Conservation (phyloP, 1,140 invertebrate species). For the Frieseomelitta varia region DNA sequence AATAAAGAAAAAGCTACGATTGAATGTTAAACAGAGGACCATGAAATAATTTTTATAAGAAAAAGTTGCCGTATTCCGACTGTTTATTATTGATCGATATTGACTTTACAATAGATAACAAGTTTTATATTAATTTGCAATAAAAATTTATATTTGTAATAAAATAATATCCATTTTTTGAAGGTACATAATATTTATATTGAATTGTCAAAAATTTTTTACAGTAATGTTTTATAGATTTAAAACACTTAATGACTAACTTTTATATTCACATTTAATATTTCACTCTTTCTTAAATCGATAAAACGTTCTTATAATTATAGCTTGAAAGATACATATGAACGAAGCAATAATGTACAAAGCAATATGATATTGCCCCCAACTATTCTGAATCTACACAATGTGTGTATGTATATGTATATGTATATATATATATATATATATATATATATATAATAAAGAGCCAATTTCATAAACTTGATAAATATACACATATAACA, state of each 20-base stretch:
- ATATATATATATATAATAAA: conserved; percentile 11
- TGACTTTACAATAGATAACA: neutral
- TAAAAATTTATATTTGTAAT: neutral
- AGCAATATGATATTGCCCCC: conserved; percentile 33
- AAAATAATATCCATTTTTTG: neutral
- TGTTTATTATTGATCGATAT: too few species aligned
- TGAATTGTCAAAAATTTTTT: neutral
- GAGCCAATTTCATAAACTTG: conserved; percentile 24
- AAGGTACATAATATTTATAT: conserved; percentile 17
- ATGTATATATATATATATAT: too few species aligned
- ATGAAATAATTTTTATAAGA: too few species aligned
- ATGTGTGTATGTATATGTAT: neutral
- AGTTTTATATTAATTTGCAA: neutral
- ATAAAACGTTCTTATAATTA: conserved; percentile 39
- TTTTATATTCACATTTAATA: conserved; percentile 58
- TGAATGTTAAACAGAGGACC: too few species aligned
- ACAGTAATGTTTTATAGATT: conserved; percentile 37
- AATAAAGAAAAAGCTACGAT: too few species aligned
- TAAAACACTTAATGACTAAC: conserved; percentile 53
- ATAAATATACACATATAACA: conserved; percentile 20
- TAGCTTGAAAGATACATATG: conserved; percentile 20
- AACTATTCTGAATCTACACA: neutral
- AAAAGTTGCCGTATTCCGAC: too few species aligned
- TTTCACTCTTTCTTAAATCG: conserved; percentile 29
- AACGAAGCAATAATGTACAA: conserved; percentile 56